These are phyloP conservation scores for Cheilosia vulpina DNA, from an alignment of 2,888 invertebrate genomes.

Conservation along the genomic window DNA sequence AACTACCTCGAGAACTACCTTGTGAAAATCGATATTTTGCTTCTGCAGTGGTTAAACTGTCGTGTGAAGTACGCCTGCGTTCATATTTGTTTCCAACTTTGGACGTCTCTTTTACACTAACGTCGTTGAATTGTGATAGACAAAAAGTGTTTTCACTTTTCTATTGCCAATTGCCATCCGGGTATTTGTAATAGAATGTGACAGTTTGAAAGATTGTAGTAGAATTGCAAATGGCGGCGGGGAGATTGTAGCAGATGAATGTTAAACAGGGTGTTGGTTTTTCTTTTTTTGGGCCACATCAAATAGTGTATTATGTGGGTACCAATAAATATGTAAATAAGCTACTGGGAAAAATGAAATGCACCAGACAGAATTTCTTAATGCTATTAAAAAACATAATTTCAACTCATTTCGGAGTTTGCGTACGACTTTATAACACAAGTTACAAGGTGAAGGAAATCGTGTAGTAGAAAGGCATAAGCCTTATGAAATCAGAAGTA, in stretches of 20 bases:
- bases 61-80: slow-evolving; percentile 68
- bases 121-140: slow-evolving; percentile 18
- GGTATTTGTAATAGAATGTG: slow-evolving; percentile 55
- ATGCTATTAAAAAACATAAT: too few relatives aligned
- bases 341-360: too few relatives aligned
- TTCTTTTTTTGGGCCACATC: neutral
- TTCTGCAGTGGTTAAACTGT: slow-evolving; percentile 73
- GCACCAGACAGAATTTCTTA: too few relatives aligned
- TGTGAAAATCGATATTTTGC: slow-evolving; percentile 75
- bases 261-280: slow-evolving; percentile 16
- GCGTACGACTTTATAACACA: too few relatives aligned
- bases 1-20: slow-evolving; percentile 75
- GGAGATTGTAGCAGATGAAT: slow-evolving; percentile 31
- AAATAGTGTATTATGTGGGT: neutral
- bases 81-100: slow-evolving; percentile 45
- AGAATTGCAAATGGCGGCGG: slow-evolving; percentile 39
- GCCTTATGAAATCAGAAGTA: too few relatives aligned
- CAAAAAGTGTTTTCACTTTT: slow-evolving; percentile 53
- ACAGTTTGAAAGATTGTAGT: slow-evolving; percentile 49
- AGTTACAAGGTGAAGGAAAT: too few relatives aligned
- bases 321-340: too few relatives aligned
- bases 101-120: slow-evolving; percentile 55
- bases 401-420: too few relatives aligned
- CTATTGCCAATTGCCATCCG: slow-evolving; percentile 48
- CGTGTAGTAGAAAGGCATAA: too few relatives aligned